Percentiles rank a stretch among this genome's conserved stretches.
phyloP scores from a whole-genome alignment of 2,113 vertebrate species.

The Lepidothrix coronata region DNA sequence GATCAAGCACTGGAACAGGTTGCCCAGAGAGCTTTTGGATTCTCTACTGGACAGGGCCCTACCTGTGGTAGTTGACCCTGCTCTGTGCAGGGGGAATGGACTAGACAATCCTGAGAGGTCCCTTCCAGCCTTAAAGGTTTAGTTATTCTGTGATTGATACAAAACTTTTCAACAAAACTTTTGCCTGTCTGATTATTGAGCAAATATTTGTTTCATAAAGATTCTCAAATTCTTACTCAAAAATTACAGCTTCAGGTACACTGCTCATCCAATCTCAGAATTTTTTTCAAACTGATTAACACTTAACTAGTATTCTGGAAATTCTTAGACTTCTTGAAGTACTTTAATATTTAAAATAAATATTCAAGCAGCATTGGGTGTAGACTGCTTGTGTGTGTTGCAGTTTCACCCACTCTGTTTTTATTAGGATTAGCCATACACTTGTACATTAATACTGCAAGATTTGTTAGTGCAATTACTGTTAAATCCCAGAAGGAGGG shows the following conservation, averaged over 20 bases:
- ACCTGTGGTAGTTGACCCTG: background rate
- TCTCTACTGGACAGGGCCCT: background rate
- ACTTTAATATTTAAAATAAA: background rate
- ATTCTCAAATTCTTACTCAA: background rate
- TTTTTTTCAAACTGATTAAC: slow-evolving; percentile 17
- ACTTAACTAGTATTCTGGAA: background rate
- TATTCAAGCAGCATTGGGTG: background rate
- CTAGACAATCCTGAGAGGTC: background rate
- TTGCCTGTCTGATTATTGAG: background rate
- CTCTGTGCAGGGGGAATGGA: background rate
- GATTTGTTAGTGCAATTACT: background rate
- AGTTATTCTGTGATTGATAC: background rate
- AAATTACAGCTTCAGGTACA: background rate
- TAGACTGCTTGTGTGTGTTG: background rate
- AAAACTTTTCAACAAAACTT: background rate
- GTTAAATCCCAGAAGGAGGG: background rate
- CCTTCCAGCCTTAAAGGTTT: background rate
- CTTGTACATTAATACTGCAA: background rate
- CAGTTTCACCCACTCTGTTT: background rate
- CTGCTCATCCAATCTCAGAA: background rate
- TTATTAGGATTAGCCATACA: background rate
- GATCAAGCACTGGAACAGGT: background rate
- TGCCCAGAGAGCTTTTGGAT: background rate
- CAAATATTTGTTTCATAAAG: background rate
- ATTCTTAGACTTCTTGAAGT: background rate